phyloP scores from a whole-genome alignment of 1,140 invertebrate genomes.

The Drosophila orosa region DNA sequence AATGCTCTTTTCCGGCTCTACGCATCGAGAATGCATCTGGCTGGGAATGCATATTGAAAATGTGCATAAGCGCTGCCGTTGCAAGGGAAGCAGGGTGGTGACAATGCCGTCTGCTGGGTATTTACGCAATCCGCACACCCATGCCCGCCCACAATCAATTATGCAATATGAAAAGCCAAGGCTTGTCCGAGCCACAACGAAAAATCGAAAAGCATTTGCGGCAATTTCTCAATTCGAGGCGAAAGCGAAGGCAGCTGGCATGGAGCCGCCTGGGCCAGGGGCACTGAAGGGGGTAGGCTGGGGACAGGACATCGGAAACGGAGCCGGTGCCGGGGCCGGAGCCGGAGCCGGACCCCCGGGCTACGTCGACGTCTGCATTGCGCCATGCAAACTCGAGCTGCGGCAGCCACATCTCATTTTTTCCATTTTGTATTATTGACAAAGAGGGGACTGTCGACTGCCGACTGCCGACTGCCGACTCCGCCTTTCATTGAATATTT shows the following conservation, averaged over 20 bases:
- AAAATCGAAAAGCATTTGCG: conserved; percentile 80
- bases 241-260: conserved; percentile 31
- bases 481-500: conserved; percentile 78
- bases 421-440: conserved; percentile 64
- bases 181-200: conserved; percentile 62
- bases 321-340: conserved; percentile 10
- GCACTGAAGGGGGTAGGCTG: neutral
- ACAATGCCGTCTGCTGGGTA: conserved; percentile 54
- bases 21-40: conserved; percentile 47
- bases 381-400: conserved; percentile 39
- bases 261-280: neutral
- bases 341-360: conserved; percentile 31
- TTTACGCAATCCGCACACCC: conserved; percentile 39
- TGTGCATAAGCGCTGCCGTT: conserved; percentile 59
- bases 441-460: conserved; percentile 50
- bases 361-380: conserved; percentile 50
- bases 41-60: conserved; percentile 67
- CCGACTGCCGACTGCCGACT: conserved; percentile 58
- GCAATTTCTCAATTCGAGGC: conserved; percentile 69
- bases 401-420: conserved; percentile 50
- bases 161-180: conserved; percentile 79
- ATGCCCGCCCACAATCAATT: conserved; percentile 67
- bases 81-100: conserved; percentile 11
- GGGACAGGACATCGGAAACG: conserved; percentile 13
- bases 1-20: conserved; percentile 35